Conservation (phyloP, 2,888 invertebrate genomes). For the Nemotelus nigrinus region DNA sequence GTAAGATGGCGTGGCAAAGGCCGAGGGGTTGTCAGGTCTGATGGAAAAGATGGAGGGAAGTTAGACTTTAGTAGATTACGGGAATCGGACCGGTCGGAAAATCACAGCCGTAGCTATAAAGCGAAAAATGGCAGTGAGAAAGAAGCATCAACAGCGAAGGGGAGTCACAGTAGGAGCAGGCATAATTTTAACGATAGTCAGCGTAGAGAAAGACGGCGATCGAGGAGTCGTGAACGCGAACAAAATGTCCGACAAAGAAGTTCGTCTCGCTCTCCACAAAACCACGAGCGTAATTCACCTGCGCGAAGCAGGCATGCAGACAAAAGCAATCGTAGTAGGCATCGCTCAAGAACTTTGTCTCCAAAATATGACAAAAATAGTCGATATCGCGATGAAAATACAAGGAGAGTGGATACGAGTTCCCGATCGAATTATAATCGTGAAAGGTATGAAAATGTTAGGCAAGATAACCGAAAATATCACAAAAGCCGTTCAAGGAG, state of each 20-base stretch:
- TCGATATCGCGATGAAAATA: background rate
- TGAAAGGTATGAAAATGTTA: background rate
- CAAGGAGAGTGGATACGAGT: background rate
- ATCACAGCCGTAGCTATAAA: background rate
- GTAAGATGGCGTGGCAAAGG: constrained; percentile 91
- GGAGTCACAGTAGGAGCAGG: background rate
- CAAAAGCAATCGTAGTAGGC: background rate
- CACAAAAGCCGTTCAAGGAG: constrained; percentile 4
- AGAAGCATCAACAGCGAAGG: too few relatives aligned
- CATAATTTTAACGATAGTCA: background rate
- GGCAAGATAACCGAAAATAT: constrained; percentile 5
- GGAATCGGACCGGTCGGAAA: background rate
- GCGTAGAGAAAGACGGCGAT: background rate
- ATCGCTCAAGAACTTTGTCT: constrained; percentile 5
- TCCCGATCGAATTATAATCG: background rate
- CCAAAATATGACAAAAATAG: background rate
- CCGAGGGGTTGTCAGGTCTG: constrained; percentile 71
- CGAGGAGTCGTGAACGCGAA: background rate
- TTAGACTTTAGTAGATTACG: constrained; percentile 48
- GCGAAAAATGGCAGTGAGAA: background rate
- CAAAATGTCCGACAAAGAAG: background rate
- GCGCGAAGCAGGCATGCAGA: background rate
- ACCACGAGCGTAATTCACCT: background rate
- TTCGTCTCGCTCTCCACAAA: background rate
- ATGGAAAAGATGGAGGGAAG: constrained; percentile 46